Conservation (phyloP, 2,113 vertebrate genomes). For the Electrona antarctica region DNA sequence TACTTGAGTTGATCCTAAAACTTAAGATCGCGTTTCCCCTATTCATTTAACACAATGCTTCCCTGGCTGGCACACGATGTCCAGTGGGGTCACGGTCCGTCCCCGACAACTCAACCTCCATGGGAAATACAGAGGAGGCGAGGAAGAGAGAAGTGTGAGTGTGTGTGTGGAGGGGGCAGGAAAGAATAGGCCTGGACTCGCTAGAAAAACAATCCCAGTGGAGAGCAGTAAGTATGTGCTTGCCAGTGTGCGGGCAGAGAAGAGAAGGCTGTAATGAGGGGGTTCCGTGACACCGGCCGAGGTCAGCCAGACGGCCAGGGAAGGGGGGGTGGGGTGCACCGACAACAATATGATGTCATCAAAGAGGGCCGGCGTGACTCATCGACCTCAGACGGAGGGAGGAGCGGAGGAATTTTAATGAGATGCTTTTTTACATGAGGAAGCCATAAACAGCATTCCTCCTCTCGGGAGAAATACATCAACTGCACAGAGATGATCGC, state of each 20-base stretch:
- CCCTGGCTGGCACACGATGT: no score
- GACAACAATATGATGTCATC: constrained; percentile 78
- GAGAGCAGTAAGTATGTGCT: constrained; percentile 57
- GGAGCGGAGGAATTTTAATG: constrained; percentile 68
- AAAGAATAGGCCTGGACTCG: constrained; percentile 40
- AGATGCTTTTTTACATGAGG: constrained; percentile 52
- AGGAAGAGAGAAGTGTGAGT: constrained; percentile 39
- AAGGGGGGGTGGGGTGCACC: constrained; percentile 45
- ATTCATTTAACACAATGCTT: no score
- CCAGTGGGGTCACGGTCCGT: neutral
- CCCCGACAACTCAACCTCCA: constrained; percentile 8
- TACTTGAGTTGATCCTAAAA: no score
- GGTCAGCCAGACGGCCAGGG: constrained; percentile 67
- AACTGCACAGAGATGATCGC: constrained; percentile 23
- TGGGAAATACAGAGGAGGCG: constrained; percentile 62
- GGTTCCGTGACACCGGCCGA: constrained; percentile 62
- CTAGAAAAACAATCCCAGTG: constrained; percentile 51
- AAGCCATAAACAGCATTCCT: constrained; percentile 63
- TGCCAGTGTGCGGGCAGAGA: constrained; percentile 58
- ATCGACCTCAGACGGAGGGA: constrained; percentile 66
- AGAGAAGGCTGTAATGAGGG: constrained; percentile 71
- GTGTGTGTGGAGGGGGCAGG: constrained; percentile 35
- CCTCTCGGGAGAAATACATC: constrained; percentile 41
- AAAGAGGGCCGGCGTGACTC: constrained; percentile 75
- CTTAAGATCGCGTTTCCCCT: no score